Evolutionary conservation across 2,888 invertebrate genomes (phyloP).

Genomic region (Girardia tigrina): DNA sequence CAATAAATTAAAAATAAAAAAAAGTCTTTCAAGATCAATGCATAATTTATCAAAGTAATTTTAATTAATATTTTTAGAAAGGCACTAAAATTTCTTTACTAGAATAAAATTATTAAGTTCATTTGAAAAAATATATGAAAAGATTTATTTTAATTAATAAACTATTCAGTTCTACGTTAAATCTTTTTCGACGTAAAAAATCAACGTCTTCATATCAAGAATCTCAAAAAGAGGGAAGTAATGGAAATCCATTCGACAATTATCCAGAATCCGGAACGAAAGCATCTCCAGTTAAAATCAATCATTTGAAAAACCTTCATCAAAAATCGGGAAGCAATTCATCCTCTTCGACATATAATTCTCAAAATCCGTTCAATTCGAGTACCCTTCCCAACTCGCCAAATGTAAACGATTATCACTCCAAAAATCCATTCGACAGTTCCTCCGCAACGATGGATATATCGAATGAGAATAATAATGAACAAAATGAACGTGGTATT

Average conservation of each 20-base stretch:
- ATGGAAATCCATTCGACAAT: conserved; percentile 8
- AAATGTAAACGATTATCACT: not conserved
- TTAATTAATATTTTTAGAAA: not conserved
- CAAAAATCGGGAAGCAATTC: not conserved
- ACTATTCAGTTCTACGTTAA: not conserved
- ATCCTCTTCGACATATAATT: not conserved
- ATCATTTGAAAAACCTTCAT: not conserved
- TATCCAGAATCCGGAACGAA: not conserved
- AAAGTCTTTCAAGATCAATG: conserved; percentile 14
- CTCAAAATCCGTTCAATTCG: not conserved
- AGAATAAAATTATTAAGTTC: not conserved
- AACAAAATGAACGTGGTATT: not conserved
- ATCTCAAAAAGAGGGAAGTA: not conserved
- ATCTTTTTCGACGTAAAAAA: conserved; percentile 16
- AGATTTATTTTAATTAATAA: not conserved
- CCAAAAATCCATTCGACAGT: not conserved
- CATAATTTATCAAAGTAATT: conserved; percentile 1
- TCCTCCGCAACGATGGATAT: not conserved
- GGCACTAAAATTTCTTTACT: not conserved
- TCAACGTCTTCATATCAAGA: conserved; percentile 3
- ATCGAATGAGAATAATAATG: not conserved
- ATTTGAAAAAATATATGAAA: not conserved
- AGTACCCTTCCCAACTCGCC: not conserved
- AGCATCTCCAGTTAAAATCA: not conserved
- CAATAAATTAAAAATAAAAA: not conserved